Base-by-base conservation (phyloP, 2,113 vertebrate species). In the Hyla sarda region DNA sequence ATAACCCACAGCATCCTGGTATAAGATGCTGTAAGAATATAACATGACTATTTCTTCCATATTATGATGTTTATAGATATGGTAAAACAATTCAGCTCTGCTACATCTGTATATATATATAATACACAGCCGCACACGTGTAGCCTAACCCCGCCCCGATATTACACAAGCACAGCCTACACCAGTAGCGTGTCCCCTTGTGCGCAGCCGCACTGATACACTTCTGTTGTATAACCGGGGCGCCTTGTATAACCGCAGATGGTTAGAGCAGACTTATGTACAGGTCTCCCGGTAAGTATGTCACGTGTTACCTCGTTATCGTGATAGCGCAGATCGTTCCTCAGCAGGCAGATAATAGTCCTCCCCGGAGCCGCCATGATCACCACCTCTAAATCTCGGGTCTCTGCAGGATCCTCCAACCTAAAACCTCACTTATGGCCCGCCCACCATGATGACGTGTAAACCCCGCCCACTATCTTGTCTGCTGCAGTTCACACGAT, bases 251-350 rank as follows among this genome's bases (percentile, higher is more conserved):
- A 28, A 65, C 23, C 3, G 62, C 62, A 67, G 12, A 9, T 7
- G 41, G 3, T 41, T 41, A 41, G 3, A 5, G 41, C 8, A 41
- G 3, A 41, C 41, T 41, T 8, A 8, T 8, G 41, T 41, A 41
- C 41, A 3, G 41, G n/a, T n/a, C n/a, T n/a, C n/a, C n/a, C n/a
- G n/a, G n/a, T n/a, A n/a, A n/a, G n/a, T n/a, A n/a, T n/a, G n/a
- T n/a, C n/a, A n/a, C n/a, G n/a, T n/a, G 41, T 41, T 80, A 86
- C 84, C 84, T 86, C 76, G 41, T 86, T 86, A 37, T 86, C 84
- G 52, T 86, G 84, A 16, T 58, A 52, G 1, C 84, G 62, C 23
- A 86, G 76, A 32, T 86, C 84, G 5, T 86, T 86, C 65, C 84
- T 80, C 65, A 86, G 76, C 32, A 86, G 65, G 19, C 84, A 86